Evolutionary conservation across 2,797 vertebrate species (phyloP).

Genomic region (Todus mexicanus): DNA sequence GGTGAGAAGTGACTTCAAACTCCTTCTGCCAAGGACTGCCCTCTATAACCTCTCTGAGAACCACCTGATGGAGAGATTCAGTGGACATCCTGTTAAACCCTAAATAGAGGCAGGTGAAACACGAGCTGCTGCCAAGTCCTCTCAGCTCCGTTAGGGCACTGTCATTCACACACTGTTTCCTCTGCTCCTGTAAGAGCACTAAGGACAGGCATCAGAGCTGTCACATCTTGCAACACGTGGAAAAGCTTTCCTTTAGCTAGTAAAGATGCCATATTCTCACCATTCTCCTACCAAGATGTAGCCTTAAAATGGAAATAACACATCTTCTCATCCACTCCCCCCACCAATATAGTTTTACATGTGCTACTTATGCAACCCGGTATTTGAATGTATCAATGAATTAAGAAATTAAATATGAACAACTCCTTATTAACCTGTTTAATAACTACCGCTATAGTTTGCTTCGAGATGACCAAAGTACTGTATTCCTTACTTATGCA

Average conservation of each 20-base stretch:
- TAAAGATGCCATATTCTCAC: background rate
- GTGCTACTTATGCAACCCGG: background rate
- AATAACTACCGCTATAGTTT: background rate
- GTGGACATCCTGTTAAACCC: background rate
- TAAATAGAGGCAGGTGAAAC: background rate
- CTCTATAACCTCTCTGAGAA: background rate
- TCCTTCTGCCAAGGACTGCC: background rate
- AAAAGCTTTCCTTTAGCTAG: background rate
- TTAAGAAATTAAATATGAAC: background rate
- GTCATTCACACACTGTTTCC: background rate
- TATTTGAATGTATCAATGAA: background rate
- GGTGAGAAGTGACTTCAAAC: background rate
- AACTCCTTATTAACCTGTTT: background rate
- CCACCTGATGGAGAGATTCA: background rate
- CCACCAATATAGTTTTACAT: background rate
- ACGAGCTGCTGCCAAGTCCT: background rate
- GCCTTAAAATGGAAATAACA: background rate
- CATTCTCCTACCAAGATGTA: background rate
- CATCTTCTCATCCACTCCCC: background rate
- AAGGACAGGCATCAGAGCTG: background rate
- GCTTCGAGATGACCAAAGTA: background rate
- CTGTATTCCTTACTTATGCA: background rate
- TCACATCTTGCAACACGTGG: background rate
- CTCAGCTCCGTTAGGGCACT: background rate
- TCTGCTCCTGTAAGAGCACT: background rate